phyloP scores from a whole-genome alignment of 1,140 invertebrate species.

The Brachionus rotundiformis region DNA sequence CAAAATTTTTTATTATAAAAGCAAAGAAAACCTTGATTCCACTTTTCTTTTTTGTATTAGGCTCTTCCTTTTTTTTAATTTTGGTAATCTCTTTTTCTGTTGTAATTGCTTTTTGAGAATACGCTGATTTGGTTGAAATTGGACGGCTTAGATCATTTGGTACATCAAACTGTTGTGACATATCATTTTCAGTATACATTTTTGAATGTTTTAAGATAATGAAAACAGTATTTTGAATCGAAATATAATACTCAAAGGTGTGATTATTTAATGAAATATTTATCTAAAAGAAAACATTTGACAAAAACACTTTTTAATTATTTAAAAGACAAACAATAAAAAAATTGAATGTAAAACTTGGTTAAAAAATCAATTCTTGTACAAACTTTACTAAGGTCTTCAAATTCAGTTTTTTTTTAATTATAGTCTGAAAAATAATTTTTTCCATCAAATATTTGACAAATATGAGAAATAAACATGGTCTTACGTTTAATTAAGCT shows the following conservation, averaged over 20 bases:
- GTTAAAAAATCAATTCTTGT: too few species aligned
- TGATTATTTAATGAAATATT: neutral
- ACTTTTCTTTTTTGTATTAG: constrained; percentile 6
- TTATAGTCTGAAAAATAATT: neutral
- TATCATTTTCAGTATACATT: neutral
- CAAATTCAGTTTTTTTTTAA: too few species aligned
- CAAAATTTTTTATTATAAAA: constrained; percentile 80
- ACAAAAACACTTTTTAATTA: too few species aligned
- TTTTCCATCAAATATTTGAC: neutral
- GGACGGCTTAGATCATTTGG: neutral
- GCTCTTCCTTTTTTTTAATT: neutral
- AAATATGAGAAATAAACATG: neutral
- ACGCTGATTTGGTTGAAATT: neutral
- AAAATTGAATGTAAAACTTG: too few species aligned
- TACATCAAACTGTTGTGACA: neutral
- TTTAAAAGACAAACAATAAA: too few species aligned
- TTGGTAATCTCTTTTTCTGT: neutral
- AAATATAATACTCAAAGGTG: neutral
- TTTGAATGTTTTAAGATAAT: neutral
- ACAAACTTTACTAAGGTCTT: too few species aligned
- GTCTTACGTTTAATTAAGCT: neutral
- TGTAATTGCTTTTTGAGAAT: neutral
- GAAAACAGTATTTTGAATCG: neutral
- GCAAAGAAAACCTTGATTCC: neutral
- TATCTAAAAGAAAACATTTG: too few species aligned